A percentile compares a stretch with the other conserved stretches of the same genome.
These are phyloP conservation scores for Pseudomyrmex cubaensis DNA, from an alignment of 1,140 invertebrate species.

Conservation along the genomic window DNA sequence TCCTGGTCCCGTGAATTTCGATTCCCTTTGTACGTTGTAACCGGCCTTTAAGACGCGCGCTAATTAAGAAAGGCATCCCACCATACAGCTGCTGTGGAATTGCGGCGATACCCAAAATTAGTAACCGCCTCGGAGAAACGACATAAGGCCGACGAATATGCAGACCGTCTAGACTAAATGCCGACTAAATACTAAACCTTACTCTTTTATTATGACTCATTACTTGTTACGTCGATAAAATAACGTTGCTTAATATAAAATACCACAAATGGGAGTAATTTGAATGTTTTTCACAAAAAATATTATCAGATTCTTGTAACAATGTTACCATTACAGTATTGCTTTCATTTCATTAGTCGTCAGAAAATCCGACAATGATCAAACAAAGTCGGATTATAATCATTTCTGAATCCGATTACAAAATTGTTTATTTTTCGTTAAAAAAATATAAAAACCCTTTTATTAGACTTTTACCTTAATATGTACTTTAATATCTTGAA, in stretches of 20 bases:
- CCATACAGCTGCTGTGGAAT: constrained; percentile 75
- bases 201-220: constrained; percentile 24
- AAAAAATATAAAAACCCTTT: too few relatives aligned
- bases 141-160: constrained; percentile 78
- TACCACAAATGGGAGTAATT: background rate
- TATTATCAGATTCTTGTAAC: background rate
- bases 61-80: constrained; percentile 81
- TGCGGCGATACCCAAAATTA: constrained; percentile 75
- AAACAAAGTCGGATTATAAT: too few relatives aligned
- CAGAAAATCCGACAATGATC: too few relatives aligned
- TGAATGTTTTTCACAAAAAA: background rate
- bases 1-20: constrained; percentile 68
- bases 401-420: too few relatives aligned
- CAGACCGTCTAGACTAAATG: constrained; percentile 34
- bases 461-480: too few relatives aligned
- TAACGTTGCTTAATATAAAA: background rate
- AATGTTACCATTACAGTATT: too few relatives aligned
- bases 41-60: constrained; percentile 76
- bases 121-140: constrained; percentile 71
- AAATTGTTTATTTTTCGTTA: too few relatives aligned
- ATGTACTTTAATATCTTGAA: too few relatives aligned
- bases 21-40: constrained; percentile 62
- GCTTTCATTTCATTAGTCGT: too few relatives aligned
- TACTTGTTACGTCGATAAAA: constrained; percentile 27
- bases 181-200: constrained; percentile 1